phyloP scores from a whole-genome alignment of 2,888 invertebrate species.

The Erebia ligea region DNA sequence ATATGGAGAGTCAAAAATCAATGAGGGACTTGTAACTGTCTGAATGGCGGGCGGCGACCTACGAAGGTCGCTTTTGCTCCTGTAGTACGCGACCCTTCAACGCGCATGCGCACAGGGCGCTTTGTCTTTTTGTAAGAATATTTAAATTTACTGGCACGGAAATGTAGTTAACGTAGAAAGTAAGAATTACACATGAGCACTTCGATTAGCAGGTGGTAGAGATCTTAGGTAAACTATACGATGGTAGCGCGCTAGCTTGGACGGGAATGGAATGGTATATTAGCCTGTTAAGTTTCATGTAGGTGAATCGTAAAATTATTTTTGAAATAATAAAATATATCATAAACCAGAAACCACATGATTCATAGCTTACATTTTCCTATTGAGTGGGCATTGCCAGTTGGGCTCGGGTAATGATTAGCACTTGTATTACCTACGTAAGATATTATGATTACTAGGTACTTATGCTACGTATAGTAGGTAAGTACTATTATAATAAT shows the following conservation, averaged over 20 bases:
- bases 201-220: background rate
- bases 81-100: conserved; percentile 70
- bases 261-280: too few species aligned
- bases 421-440: too few species aligned
- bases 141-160: background rate
- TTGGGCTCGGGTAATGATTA: too few species aligned
- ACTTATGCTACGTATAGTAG: too few species aligned
- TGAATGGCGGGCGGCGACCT: conserved; percentile 78
- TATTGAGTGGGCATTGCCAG: too few species aligned
- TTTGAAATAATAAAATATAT: too few species aligned
- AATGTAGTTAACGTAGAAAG: background rate
- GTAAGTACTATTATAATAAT: too few species aligned
- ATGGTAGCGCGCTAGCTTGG: background rate
- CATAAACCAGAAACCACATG: too few species aligned
- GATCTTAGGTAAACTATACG: background rate
- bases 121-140: conserved; percentile 11
- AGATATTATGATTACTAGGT: too few species aligned
- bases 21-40: conserved; percentile 58
- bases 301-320: too few species aligned
- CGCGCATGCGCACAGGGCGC: conserved; percentile 64
- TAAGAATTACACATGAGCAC: background rate
- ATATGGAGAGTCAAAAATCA: conserved; percentile 74
- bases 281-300: too few species aligned
- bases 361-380: too few species aligned
- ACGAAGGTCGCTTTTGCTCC: conserved; percentile 68